Conservation (phyloP, 2,888 invertebrate genomes). For the Lepidochitona cinerea region DNA sequence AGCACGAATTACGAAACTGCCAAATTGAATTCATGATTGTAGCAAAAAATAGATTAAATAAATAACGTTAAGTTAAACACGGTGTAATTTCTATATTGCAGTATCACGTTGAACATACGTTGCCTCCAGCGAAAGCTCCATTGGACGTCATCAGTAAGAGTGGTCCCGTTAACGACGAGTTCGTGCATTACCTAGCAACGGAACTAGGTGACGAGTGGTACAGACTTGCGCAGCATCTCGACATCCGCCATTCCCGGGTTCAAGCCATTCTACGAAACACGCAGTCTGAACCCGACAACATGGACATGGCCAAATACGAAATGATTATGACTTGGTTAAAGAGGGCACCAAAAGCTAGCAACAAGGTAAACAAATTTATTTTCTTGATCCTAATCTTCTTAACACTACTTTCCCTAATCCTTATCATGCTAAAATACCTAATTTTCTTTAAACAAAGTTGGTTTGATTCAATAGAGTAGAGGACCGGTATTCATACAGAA, state of each 20-base stretch:
- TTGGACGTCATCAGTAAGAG: slow-evolving; percentile 44
- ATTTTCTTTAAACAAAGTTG: too few species aligned
- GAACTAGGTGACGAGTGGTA: slow-evolving; percentile 66
- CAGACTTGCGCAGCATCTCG: slow-evolving; percentile 51
- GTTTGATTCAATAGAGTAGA: too few species aligned
- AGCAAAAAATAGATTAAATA: too few species aligned
- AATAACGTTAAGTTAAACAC: too few species aligned
- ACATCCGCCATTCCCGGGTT: slow-evolving; percentile 54
- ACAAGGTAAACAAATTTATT: slow-evolving; percentile 47
- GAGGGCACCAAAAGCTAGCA: slow-evolving; percentile 53
- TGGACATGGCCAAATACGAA: slow-evolving; percentile 52
- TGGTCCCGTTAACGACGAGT: slow-evolving; percentile 51
- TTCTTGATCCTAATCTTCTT: background rate
- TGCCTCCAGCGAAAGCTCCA: slow-evolving; percentile 45
- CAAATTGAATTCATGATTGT: too few species aligned
- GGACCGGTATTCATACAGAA: background rate
- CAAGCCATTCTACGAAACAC: slow-evolving; percentile 50
- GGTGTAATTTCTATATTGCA: slow-evolving; percentile 20
- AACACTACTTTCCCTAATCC: too few species aligned
- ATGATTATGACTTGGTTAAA: slow-evolving; percentile 67
- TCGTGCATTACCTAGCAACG: slow-evolving; percentile 47
- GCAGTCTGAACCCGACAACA: slow-evolving; percentile 38
- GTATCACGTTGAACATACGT: slow-evolving; percentile 50
- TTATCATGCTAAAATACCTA: background rate
- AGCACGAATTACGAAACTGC: too few species aligned